Evolutionary conservation across 2,888 invertebrate genomes (phyloP).

Genomic region (Leucoma salicis): DNA sequence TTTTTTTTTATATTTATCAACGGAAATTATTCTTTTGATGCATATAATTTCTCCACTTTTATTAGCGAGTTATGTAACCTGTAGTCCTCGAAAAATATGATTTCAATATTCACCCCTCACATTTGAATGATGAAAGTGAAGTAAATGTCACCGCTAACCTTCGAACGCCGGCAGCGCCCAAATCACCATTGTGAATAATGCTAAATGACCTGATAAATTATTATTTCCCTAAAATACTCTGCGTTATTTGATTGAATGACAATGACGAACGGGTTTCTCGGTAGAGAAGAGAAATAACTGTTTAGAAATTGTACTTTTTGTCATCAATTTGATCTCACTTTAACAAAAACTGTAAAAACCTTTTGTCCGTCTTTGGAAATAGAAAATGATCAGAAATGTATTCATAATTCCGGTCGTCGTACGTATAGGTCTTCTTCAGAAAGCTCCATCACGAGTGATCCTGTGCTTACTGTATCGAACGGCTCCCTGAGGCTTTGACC

Average conservation of each 20-base stretch:
- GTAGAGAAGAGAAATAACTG: constrained; percentile 1
- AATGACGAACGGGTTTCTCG: constrained; percentile 2
- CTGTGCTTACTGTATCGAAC: too few relatives aligned
- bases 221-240: constrained; percentile 35
- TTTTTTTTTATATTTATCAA: too few relatives aligned
- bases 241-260: constrained; percentile 7
- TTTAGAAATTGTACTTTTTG: background rate
- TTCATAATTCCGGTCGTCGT: too few relatives aligned
- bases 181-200: constrained; percentile 46
- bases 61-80: constrained; percentile 8
- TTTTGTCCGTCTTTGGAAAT: too few relatives aligned
- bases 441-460: too few relatives aligned
- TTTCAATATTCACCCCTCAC: constrained; percentile 43
- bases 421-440: too few relatives aligned
- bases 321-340: background rate
- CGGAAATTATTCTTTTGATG: too few relatives aligned
- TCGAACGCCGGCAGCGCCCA: constrained; percentile 38
- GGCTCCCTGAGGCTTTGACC: too few relatives aligned
- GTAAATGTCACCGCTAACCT: constrained; percentile 52
- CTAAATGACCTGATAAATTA: constrained; percentile 55
- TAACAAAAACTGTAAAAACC: too few relatives aligned
- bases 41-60: too few relatives aligned
- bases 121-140: constrained; percentile 56
- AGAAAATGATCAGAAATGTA: too few relatives aligned
- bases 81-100: constrained; percentile 22